Evolutionary conservation across 1,140 invertebrate genomes (phyloP).

Genomic region (Teleogryllus occipitalis): DNA sequence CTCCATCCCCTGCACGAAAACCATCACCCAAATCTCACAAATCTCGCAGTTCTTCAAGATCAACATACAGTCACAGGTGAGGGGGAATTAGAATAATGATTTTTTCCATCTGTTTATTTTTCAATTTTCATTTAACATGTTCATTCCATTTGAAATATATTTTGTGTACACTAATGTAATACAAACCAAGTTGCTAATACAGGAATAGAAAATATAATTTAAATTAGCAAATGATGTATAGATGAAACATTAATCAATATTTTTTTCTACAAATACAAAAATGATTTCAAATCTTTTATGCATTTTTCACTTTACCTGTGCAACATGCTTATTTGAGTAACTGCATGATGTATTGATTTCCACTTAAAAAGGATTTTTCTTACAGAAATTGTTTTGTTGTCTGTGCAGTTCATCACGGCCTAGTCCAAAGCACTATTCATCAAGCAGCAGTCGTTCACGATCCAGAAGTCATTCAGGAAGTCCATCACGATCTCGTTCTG

Average conservation of each 20-base stretch:
- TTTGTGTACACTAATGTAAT: too few relatives aligned
- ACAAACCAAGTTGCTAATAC: too few relatives aligned
- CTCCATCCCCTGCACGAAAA: slow-evolving; percentile 12
- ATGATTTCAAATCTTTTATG: too few relatives aligned
- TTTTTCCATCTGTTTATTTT: too few relatives aligned
- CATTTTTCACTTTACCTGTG: too few relatives aligned
- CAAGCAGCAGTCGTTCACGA: slow-evolving; percentile 20
- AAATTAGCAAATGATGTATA: too few relatives aligned
- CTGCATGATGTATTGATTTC: background rate
- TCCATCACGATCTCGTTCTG: slow-evolving; percentile 18
- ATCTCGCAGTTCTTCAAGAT: slow-evolving; percentile 24
- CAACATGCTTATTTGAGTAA: too few relatives aligned
- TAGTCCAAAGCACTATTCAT: slow-evolving; percentile 22
- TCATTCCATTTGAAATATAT: too few relatives aligned
- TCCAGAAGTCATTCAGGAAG: slow-evolving; percentile 16
- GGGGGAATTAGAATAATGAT: background rate
- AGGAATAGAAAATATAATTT: too few relatives aligned
- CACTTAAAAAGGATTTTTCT: background rate
- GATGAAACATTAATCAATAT: too few relatives aligned
- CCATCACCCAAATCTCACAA: slow-evolving; percentile 15
- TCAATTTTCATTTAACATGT: too few relatives aligned
- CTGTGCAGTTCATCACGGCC: slow-evolving; percentile 15
- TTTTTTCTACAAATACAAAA: too few relatives aligned
- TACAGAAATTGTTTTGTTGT: slow-evolving; percentile 9
- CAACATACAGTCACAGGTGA: slow-evolving; percentile 27